Conservation (phyloP, 2,113 vertebrate genomes). For the Cebus imitator region DNA sequence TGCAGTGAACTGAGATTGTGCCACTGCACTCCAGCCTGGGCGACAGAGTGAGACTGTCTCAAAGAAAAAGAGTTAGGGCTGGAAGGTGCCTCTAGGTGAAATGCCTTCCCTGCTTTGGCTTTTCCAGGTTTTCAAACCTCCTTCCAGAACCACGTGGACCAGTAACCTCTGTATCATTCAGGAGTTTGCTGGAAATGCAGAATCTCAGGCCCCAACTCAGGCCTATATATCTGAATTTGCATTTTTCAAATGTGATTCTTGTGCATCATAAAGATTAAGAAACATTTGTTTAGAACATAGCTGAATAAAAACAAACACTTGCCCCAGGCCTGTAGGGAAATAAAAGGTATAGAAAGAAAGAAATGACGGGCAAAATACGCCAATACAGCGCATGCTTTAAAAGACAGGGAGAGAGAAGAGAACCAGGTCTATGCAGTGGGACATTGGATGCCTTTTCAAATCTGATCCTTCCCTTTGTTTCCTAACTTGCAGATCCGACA, state of each 20-base stretch:
- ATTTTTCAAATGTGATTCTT: neutral
- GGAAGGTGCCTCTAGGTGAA: neutral
- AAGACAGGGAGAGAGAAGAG: neutral
- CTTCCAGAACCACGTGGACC: neutral
- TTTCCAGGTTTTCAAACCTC: neutral
- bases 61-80: neutral
- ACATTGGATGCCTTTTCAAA: neutral
- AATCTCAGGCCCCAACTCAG: neutral
- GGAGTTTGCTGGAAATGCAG: neutral
- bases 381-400: neutral
- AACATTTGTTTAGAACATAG: neutral
- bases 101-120: neutral
- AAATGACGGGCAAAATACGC: neutral
- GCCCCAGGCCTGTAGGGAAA: neutral
- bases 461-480: neutral
- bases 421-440: neutral
- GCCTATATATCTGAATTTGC: neutral
- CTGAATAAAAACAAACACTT: neutral
- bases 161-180: too few species aligned
- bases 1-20: accelerated
- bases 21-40: neutral
- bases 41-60: neutral
- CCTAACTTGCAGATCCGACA: neutral
- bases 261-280: neutral
- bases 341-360: neutral